These are phyloP conservation scores for Frieseomelitta varia DNA, from an alignment of 1,140 invertebrate genomes.

Conservation along the genomic window DNA sequence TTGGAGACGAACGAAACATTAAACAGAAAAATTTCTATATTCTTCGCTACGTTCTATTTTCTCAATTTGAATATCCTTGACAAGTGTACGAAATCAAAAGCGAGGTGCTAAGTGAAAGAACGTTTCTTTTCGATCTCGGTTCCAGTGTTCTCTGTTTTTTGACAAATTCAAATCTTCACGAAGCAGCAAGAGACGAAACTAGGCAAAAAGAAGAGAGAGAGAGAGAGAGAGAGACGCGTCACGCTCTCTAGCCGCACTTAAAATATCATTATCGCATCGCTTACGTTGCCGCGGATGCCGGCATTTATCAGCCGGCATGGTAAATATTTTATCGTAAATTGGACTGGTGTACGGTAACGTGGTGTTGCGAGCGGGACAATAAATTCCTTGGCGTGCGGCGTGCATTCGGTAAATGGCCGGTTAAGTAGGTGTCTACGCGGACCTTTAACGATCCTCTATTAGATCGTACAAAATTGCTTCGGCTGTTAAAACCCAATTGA, in stretches of 20 bases:
- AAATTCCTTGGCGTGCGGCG: constrained; percentile 51
- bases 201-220: no score
- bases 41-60: no score
- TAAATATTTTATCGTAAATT: constrained; percentile 57
- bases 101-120: no score
- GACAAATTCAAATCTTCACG: background rate
- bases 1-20: no score
- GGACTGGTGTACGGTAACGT: constrained; percentile 36
- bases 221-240: no score
- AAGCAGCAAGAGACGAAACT: background rate
- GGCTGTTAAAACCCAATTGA: constrained; percentile 54
- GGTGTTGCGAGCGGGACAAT: constrained; percentile 29
- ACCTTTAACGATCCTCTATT: constrained; percentile 53
- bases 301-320: constrained; percentile 39
- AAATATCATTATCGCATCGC: constrained; percentile 52
- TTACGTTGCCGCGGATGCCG: constrained; percentile 42
- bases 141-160: no score
- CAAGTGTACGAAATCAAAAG: no score
- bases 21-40: no score
- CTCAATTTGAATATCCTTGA: no score
- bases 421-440: constrained; percentile 55
- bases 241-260: constrained; percentile 8
- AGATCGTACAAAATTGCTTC: constrained; percentile 50
- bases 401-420: constrained; percentile 43
- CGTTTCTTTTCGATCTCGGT: no score